phyloP scores from a whole-genome alignment of 2,113 vertebrate genomes.

The Perognathus longimembris region DNA sequence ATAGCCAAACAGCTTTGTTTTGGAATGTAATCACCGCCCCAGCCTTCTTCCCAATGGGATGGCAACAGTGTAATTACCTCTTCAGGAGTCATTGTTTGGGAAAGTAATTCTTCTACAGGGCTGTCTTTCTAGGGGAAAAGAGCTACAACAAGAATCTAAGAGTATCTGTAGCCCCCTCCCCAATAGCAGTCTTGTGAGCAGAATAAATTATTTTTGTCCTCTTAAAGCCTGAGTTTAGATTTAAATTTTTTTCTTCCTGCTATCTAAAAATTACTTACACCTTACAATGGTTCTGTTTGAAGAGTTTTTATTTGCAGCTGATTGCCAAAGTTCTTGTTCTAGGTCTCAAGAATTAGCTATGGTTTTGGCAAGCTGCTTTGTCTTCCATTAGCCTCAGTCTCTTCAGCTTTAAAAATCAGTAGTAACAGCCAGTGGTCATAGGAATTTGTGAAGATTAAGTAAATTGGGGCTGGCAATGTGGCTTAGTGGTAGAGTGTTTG shows the following conservation, averaged over 20 bases:
- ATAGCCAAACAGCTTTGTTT: slow-evolving; percentile 70
- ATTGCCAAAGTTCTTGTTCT: neutral
- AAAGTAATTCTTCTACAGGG: slow-evolving; percentile 68
- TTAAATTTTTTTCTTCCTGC: slow-evolving; percentile 52
- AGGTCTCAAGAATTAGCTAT: neutral
- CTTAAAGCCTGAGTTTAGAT: slow-evolving; percentile 49
- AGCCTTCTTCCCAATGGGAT: slow-evolving; percentile 78
- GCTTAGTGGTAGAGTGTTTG: too few species aligned
- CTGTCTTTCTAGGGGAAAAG: slow-evolving; percentile 44
- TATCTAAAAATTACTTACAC: slow-evolving; percentile 5
- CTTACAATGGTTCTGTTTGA: neutral
- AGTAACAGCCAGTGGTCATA: neutral
- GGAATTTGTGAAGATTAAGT: slow-evolving; percentile 23
- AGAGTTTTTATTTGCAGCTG: slow-evolving; percentile 13
- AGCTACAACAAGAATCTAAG: slow-evolving; percentile 44
- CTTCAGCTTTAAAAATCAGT: slow-evolving; percentile 26
- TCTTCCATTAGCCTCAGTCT: slow-evolving; percentile 16
- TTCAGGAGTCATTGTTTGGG: slow-evolving; percentile 75
- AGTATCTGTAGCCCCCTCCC: slow-evolving; percentile 41
- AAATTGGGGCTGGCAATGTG: too few species aligned
- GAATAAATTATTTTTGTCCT: slow-evolving; percentile 66
- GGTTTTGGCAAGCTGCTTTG: slow-evolving; percentile 15
- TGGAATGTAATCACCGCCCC: slow-evolving; percentile 75
- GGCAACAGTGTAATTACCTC: slow-evolving; percentile 78
- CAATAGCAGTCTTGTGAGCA: neutral